These are phyloP conservation scores for Thymelicus acteon DNA, from an alignment of 2,888 invertebrate species.

Conservation along the genomic window DNA sequence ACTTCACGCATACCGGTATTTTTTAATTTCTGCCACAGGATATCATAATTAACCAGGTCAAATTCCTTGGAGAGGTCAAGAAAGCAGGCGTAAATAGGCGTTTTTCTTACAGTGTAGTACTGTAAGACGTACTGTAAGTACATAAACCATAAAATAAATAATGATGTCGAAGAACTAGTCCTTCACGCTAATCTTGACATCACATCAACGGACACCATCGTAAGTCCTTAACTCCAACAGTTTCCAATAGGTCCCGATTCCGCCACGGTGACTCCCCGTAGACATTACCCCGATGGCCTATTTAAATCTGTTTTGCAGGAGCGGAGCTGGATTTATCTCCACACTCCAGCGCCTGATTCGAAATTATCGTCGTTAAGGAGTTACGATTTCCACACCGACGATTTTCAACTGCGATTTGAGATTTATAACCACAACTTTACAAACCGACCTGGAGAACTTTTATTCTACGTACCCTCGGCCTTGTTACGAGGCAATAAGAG, in stretches of 20 bases:
- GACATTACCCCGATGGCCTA: constrained; percentile 56
- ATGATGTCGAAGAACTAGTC: no score
- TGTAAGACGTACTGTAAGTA: no score
- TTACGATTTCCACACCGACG: constrained; percentile 36
- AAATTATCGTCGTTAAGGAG: constrained; percentile 38
- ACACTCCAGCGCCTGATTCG: constrained; percentile 33
- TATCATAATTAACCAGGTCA: no score
- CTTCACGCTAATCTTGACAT: no score
- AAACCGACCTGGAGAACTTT: not conserved
- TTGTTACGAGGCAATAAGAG: constrained; percentile 2
- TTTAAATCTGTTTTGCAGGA: constrained; percentile 66
- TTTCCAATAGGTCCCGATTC: not conserved
- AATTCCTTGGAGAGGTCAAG: no score
- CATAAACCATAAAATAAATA: no score
- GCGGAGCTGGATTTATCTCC: constrained; percentile 35
- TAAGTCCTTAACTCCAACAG: not conserved
- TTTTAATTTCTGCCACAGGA: no score
- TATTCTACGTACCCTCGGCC: not conserved
- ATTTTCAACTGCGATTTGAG: constrained; percentile 37
- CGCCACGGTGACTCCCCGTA: constrained; percentile 12
- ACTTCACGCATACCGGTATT: no score
- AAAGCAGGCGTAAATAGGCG: no score
- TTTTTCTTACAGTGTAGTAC: no score
- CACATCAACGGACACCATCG: no score
- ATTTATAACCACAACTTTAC: constrained; percentile 35